phyloP scores from a whole-genome alignment of 2,888 invertebrate genomes.

The Seladonia tumulorum region DNA sequence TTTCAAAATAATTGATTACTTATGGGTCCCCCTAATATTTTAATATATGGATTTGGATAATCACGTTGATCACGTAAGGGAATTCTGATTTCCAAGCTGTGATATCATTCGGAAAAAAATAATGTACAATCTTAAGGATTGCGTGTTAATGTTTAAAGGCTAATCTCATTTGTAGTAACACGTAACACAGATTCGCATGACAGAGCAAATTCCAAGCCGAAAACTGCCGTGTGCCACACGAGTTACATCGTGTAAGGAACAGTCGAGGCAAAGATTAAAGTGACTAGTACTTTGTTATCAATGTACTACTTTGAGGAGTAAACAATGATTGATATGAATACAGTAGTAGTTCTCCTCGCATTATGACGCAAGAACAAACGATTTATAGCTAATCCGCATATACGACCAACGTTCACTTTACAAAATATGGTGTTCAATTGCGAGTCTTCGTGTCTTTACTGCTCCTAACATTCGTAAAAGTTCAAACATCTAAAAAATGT shows the following conservation, averaged over 20 bases:
- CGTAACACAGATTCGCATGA: too few species aligned
- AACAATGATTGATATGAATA: not conserved
- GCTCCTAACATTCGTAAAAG: not conserved
- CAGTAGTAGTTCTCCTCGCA: not conserved
- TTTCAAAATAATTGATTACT: too few species aligned
- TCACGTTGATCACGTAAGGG: not conserved
- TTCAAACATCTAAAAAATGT: not conserved
- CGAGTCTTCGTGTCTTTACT: not conserved
- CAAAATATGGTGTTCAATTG: not conserved
- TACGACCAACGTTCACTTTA: not conserved
- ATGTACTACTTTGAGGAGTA: not conserved
- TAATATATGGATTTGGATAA: not conserved
- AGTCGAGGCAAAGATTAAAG: not conserved
- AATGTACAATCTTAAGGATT: too few species aligned
- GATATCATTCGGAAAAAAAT: too few species aligned
- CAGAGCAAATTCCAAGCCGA: not conserved
- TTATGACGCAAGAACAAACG: not conserved
- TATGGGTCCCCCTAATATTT: too few species aligned
- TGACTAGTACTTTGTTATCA: not conserved
- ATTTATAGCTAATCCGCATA: not conserved
- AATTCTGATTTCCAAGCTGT: not conserved
- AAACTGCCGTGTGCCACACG: not conserved
- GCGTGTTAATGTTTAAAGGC: too few species aligned
- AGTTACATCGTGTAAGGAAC: too few species aligned
- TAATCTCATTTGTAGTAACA: too few species aligned